These are phyloP conservation scores for Lanius collurio DNA, from an alignment of 2,113 vertebrate species.

Conservation along the genomic window DNA sequence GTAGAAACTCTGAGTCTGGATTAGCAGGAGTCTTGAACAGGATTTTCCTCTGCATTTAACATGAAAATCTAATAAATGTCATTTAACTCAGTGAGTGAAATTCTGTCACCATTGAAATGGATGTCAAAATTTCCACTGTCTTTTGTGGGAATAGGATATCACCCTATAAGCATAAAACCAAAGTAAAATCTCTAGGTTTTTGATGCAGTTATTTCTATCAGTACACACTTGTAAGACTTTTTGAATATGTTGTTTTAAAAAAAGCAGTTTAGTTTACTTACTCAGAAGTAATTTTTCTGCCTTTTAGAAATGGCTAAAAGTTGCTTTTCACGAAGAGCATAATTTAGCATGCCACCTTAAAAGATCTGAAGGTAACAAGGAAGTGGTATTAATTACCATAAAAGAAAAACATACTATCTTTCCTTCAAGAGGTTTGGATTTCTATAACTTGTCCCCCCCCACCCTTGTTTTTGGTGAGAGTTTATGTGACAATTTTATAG, in stretches of 20 bases:
- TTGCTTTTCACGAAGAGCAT: neutral
- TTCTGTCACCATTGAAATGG: neutral
- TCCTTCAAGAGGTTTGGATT: neutral
- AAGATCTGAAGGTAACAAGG: conserved; percentile 1
- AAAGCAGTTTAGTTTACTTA: neutral
- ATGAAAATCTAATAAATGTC: conserved; percentile 42
- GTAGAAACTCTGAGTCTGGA: conserved; percentile 31
- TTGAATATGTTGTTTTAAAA: neutral
- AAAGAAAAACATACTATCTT: neutral
- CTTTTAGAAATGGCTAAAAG: neutral
- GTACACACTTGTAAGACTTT: neutral
- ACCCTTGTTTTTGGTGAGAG: neutral
- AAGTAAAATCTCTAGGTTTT: conserved; percentile 7
- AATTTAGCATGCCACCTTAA: neutral
- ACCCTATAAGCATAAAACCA: neutral
- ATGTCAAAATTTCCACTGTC: conserved; percentile 21
- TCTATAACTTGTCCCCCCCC: neutral
- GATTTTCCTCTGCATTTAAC: conserved; percentile 52
- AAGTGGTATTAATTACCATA: neutral
- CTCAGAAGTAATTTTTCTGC: neutral
- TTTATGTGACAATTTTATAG: conserved; percentile 16
- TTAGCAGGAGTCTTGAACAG: conserved; percentile 30
- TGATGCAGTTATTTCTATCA: neutral
- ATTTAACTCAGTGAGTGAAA: conserved; percentile 20
- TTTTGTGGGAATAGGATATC: neutral